These are phyloP conservation scores for Vanessa tameamea DNA, from an alignment of 1,140 invertebrate genomes.

Conservation along the genomic window DNA sequence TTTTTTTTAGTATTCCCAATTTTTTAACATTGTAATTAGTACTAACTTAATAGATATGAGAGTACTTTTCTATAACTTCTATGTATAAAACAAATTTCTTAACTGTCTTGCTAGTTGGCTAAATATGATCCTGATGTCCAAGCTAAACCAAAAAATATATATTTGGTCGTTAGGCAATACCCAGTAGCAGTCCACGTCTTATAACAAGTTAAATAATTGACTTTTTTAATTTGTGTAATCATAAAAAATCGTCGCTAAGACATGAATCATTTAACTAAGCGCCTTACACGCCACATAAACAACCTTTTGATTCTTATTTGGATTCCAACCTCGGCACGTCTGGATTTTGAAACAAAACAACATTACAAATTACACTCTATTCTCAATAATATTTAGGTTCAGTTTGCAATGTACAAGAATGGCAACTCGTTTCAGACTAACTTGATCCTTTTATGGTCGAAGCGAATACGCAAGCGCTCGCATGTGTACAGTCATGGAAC, in stretches of 20 bases:
- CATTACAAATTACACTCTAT: background rate
- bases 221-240: background rate
- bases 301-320: slow-evolving; percentile 45
- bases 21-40: too few relatives aligned
- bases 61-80: too few relatives aligned
- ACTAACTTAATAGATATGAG: too few relatives aligned
- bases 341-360: slow-evolving; percentile 11
- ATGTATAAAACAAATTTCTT: too few relatives aligned
- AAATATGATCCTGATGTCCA: too few relatives aligned
- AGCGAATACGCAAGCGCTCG: slow-evolving; percentile 16
- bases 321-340: slow-evolving; percentile 40
- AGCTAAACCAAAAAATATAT: too few relatives aligned
- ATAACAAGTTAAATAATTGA: too few relatives aligned
- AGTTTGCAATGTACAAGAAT: background rate
- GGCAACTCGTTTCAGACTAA: slow-evolving; percentile 7
- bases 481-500: background rate
- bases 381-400: background rate
- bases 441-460: slow-evolving; percentile 32
- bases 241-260: background rate
- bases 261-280: slow-evolving; percentile 25
- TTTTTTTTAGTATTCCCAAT: too few relatives aligned
- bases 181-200: too few relatives aligned
- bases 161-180: too few relatives aligned
- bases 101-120: too few relatives aligned
- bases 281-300: slow-evolving; percentile 10